A percentile compares a stretch with the other conserved stretches of the same genome.
Evolutionary conservation across 2,113 vertebrate species (phyloP).

Genomic region (Lophius piscatorius): DNA sequence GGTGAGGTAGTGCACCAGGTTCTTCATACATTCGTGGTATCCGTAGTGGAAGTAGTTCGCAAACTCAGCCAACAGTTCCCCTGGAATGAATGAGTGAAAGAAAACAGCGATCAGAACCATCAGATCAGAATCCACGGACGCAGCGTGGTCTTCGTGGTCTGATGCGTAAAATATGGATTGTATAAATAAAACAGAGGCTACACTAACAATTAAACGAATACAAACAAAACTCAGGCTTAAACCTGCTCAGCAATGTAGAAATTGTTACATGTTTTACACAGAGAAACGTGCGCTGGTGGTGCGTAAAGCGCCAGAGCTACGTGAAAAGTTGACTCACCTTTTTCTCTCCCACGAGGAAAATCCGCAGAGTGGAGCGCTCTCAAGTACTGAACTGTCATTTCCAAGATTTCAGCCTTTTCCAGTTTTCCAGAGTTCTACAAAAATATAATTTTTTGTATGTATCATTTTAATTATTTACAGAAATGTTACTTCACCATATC

Average conservation of each 20-base stretch:
- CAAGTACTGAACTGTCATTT: constrained; percentile 98
- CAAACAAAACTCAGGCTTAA: background rate
- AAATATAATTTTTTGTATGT: background rate
- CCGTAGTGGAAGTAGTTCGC: constrained; percentile 99
- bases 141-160: background rate
- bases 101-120: background rate
- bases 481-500: background rate
- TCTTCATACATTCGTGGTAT: constrained; percentile 99
- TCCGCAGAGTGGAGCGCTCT: constrained; percentile 92
- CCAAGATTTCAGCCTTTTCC: constrained; percentile 97
- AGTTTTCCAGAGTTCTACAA: constrained; percentile 94
- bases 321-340: constrained; percentile 78
- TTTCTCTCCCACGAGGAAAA: constrained; percentile 93
- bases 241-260: background rate
- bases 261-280: background rate
- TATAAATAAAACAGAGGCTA: background rate
- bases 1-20: constrained; percentile 96
- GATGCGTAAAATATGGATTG: constrained; percentile 32
- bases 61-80: constrained; percentile 94
- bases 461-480: background rate
- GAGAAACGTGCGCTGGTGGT: background rate
- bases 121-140: background rate
- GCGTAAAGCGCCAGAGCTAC: constrained; percentile 26
- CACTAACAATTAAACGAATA: background rate
- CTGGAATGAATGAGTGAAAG: constrained; percentile 54